These are phyloP conservation scores for Lipotes vexillifer DNA, from an alignment of 2,113 vertebrate species.

Conservation along the genomic window DNA sequence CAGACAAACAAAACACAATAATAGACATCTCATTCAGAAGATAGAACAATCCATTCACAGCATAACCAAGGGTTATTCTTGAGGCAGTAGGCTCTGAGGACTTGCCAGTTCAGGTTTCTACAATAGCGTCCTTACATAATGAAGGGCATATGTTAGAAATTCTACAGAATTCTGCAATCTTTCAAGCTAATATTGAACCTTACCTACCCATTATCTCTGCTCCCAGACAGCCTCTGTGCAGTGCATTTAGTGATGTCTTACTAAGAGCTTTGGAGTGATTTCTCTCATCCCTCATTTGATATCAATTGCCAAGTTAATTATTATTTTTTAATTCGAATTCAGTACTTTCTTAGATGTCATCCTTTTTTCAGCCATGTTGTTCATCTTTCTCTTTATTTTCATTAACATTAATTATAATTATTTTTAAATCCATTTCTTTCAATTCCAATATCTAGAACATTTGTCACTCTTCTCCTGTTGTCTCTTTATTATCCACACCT, in stretches of 20 bases:
- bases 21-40: not conserved
- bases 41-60: not conserved
- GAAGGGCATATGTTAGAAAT: not conserved
- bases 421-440: not conserved
- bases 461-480: not conserved
- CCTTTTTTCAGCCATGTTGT: not conserved
- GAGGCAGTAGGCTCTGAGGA: not conserved
- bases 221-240: not conserved
- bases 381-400: not conserved
- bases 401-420: not conserved
- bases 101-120: not conserved
- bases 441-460: not conserved
- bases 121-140: not conserved
- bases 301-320: not conserved
- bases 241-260: not conserved
- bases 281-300: not conserved
- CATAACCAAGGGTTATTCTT: not conserved
- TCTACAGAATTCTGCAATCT: not conserved
- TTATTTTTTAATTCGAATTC: not conserved
- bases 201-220: not conserved
- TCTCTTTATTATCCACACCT: not conserved
- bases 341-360: not conserved
- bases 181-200: not conserved
- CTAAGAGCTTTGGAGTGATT: not conserved
- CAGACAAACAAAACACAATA: not conserved